Percentiles rank a stretch among this genome's conserved stretches.
These are phyloP conservation scores for Oscheius onirici DNA, from an alignment of 2,888 invertebrate genomes.

Conservation along the genomic window DNA sequence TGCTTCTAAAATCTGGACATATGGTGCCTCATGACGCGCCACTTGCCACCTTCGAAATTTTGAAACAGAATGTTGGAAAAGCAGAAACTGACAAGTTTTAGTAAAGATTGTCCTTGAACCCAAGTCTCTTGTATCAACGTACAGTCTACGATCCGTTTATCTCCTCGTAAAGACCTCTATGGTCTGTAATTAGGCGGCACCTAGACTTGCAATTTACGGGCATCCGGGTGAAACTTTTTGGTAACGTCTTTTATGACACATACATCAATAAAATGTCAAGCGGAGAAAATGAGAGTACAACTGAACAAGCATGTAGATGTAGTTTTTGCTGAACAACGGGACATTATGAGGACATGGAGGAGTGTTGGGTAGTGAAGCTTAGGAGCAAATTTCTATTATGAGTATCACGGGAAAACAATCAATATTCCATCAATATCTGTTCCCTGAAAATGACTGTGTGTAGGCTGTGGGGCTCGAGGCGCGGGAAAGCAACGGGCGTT, in stretches of 20 bases:
- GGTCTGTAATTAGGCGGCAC: constrained; percentile 30
- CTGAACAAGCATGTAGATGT: neutral
- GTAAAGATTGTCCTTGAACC: constrained; percentile 15
- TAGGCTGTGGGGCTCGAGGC: constrained; percentile 7
- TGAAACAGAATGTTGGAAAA: constrained; percentile 31
- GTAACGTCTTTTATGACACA: constrained; percentile 29
- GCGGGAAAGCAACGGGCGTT: constrained; percentile 25
- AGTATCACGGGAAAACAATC: constrained; percentile 33
- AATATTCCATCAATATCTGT: constrained; percentile 31
- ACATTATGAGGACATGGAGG: constrained; percentile 4
- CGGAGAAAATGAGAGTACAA: too few relatives aligned
- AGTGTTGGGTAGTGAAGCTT: neutral
- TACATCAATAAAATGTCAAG: constrained; percentile 12
- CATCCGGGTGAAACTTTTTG: neutral
- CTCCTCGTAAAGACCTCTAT: constrained; percentile 22
- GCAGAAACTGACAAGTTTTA: too few relatives aligned
- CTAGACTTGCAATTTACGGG: too few relatives aligned
- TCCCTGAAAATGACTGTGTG: constrained; percentile 21
- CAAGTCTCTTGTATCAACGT: neutral
- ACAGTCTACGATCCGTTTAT: constrained; percentile 1
- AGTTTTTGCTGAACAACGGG: constrained; percentile 5
- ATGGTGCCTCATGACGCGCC: constrained; percentile 74
- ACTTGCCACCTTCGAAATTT: constrained; percentile 51
- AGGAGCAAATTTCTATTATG: constrained; percentile 13
- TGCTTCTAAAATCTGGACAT: constrained; percentile 84